Percentiles rank a stretch among this genome's conserved stretches.
Conservation (phyloP, 2,888 invertebrate genomes). For the Pseudococcus longispinus region DNA sequence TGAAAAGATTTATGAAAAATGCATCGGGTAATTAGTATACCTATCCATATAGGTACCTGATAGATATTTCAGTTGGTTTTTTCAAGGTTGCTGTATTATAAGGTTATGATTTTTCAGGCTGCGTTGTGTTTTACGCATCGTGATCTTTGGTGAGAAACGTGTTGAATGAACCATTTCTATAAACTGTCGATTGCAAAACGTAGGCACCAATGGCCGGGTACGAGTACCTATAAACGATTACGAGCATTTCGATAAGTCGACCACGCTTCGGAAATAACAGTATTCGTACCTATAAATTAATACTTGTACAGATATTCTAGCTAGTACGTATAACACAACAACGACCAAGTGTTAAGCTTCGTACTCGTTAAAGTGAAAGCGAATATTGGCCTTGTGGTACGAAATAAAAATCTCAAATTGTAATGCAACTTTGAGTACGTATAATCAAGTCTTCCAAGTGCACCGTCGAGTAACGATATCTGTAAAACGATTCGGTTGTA, state of each 20-base stretch:
- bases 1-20: background rate
- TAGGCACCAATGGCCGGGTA: background rate
- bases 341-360: constrained; percentile 12
- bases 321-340: background rate
- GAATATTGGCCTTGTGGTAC: constrained; percentile 25
- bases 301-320: background rate
- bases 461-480: background rate
- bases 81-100: background rate
- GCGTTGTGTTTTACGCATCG: background rate
- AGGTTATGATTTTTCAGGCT: background rate
- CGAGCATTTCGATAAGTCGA: constrained; percentile 5
- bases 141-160: constrained; percentile 9
- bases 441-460: background rate
- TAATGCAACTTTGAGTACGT: background rate
- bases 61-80: background rate
- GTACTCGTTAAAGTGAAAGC: constrained; percentile 29
- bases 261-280: background rate
- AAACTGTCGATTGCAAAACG: background rate
- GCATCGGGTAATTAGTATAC: background rate
- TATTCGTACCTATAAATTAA: background rate
- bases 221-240: background rate
- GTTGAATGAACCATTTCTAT: constrained; percentile 16
- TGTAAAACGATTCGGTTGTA: background rate
- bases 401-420: constrained; percentile 23
- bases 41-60: background rate